Evolutionary conservation across 2,888 invertebrate genomes (phyloP).

Genomic region (Antitype chi): DNA sequence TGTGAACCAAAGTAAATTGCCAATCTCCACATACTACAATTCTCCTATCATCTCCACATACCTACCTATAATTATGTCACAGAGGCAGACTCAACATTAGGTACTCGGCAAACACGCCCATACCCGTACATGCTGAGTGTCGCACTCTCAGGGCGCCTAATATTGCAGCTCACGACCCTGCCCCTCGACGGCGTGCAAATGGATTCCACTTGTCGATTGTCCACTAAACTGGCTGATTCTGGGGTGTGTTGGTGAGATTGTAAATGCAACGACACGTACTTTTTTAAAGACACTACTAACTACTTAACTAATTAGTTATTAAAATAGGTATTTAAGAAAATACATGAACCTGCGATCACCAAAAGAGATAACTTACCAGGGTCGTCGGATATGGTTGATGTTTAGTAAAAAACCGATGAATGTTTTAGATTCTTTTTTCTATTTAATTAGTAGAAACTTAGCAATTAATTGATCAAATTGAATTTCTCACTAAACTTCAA

Average conservation of each 20-base stretch:
- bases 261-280: background rate
- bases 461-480: too few relatives aligned
- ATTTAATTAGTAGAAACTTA: too few relatives aligned
- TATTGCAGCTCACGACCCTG: conserved; percentile 60
- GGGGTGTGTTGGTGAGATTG: conserved; percentile 7
- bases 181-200: conserved; percentile 67
- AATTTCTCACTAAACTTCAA: too few relatives aligned
- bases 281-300: too few relatives aligned
- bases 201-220: conserved; percentile 72
- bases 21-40: background rate
- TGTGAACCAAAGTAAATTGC: background rate
- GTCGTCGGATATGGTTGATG: too few relatives aligned
- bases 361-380: too few relatives aligned
- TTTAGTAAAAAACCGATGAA: too few relatives aligned
- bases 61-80: background rate
- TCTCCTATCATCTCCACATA: background rate
- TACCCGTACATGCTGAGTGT: conserved; percentile 24
- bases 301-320: too few relatives aligned
- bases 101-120: conserved; percentile 21
- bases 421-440: too few relatives aligned
- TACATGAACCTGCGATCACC: too few relatives aligned
- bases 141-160: conserved; percentile 58
- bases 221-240: conserved; percentile 64
- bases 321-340: too few relatives aligned
- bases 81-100: conserved; percentile 8